These are phyloP conservation scores for Mantis religiosa DNA, from an alignment of 2,888 invertebrate species.

Conservation along the genomic window DNA sequence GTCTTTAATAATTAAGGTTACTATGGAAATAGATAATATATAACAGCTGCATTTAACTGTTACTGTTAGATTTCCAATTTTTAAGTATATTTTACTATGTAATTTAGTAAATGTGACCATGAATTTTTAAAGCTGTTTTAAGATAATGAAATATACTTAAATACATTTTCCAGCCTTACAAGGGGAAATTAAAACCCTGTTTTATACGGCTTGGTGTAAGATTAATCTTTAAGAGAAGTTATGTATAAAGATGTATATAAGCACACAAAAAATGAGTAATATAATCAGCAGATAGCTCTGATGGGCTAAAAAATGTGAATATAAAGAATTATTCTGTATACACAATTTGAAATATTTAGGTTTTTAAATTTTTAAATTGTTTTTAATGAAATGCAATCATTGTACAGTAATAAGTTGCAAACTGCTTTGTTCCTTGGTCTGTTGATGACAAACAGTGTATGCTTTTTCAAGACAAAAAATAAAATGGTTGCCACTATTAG, in stretches of 20 bases:
- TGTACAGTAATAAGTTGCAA: background rate
- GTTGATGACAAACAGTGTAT: background rate
- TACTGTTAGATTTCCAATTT: background rate
- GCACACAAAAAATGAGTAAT: background rate
- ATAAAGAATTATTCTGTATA: background rate
- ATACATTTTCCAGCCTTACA: background rate
- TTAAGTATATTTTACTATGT: background rate
- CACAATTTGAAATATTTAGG: background rate
- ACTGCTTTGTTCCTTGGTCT: background rate
- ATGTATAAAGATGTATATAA: background rate
- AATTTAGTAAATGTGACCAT: background rate
- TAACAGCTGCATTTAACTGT: background rate
- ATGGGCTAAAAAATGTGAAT: background rate
- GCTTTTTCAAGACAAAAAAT: background rate
- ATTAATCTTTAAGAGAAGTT: background rate
- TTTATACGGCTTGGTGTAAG: background rate
- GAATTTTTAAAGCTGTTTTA: background rate
- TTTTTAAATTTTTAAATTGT: background rate
- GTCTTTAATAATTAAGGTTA: background rate
- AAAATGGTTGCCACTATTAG: background rate
- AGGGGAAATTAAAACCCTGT: background rate
- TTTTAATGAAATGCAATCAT: background rate
- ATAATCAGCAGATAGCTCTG: background rate
- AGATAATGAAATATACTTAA: background rate
- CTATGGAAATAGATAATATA: background rate